phyloP scores from a whole-genome alignment of 2,113 vertebrate genomes.

The Todiramphus chloris region DNA sequence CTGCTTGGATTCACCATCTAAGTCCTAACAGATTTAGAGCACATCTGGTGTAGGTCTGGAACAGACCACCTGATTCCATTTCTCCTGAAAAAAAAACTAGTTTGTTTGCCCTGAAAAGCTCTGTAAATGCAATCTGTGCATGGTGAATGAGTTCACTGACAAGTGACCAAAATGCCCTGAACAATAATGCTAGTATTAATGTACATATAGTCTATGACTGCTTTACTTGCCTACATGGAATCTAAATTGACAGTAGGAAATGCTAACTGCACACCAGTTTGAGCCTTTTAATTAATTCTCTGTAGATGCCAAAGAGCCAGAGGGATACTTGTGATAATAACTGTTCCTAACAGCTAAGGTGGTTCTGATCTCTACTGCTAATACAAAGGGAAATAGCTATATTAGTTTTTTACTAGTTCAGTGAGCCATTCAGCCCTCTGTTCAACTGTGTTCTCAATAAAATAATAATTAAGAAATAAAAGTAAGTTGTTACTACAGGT shows the following conservation, averaged over 20 bases:
- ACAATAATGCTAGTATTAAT: neutral
- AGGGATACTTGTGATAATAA: neutral
- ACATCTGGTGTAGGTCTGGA: neutral
- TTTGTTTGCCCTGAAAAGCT: neutral
- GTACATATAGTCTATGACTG: neutral
- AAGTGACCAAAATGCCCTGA: neutral
- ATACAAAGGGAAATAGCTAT: neutral
- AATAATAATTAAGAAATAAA: constrained; percentile 36
- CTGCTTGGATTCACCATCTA: neutral
- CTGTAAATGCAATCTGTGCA: neutral
- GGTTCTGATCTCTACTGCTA: neutral
- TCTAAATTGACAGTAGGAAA: neutral
- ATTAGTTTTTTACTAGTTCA: neutral
- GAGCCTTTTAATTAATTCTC: constrained; percentile 11
- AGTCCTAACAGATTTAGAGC: neutral
- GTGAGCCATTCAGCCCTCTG: neutral
- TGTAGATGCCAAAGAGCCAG: neutral
- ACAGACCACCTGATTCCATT: neutral
- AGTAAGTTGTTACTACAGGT: constrained; percentile 36
- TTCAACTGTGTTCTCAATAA: neutral
- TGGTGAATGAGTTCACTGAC: neutral
- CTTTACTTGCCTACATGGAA: neutral
- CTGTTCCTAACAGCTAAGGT: neutral
- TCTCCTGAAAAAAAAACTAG: neutral
- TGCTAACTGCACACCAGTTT: neutral